phyloP scores from a whole-genome alignment of 2,888 invertebrate genomes.

The Stenichneumon culpator region DNA sequence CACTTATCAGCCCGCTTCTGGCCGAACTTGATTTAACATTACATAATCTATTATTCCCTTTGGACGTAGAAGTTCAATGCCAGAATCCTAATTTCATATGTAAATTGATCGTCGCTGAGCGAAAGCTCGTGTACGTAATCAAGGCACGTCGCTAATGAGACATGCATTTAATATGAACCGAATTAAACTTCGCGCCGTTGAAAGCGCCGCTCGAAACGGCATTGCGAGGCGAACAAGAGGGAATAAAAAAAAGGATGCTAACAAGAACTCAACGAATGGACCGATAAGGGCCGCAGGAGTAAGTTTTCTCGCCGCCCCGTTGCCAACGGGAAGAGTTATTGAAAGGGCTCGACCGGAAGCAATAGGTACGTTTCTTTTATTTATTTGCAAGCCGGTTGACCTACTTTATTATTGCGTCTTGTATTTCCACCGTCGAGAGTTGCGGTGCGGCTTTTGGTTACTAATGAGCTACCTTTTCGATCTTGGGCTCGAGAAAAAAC shows the following conservation, averaged over 20 bases:
- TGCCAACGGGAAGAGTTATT: conserved; percentile 39
- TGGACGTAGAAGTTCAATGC: background rate
- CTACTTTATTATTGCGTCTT: conserved; percentile 49
- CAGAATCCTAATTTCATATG: conserved; percentile 6
- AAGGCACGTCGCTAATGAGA: conserved; percentile 61
- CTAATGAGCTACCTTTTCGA: conserved; percentile 47
- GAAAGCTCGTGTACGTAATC: conserved; percentile 31
- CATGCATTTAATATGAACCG: conserved; percentile 60
- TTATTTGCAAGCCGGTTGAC: conserved; percentile 42
- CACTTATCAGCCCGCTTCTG: background rate
- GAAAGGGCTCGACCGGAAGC: conserved; percentile 39
- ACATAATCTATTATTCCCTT: conserved; percentile 32
- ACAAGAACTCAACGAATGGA: conserved; percentile 47
- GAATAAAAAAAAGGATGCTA: conserved; percentile 31
- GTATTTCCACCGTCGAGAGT: conserved; percentile 26
- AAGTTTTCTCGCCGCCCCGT: conserved; percentile 41
- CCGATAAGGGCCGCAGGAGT: conserved; percentile 54
- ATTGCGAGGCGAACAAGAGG: conserved; percentile 4
- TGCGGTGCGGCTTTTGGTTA: conserved; percentile 22
- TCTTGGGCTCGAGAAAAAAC: conserved; percentile 6
- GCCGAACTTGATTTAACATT: background rate
- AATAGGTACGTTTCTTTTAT: conserved; percentile 52
- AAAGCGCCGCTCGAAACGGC: conserved; percentile 57
- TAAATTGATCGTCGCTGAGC: conserved; percentile 9
- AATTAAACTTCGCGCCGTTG: conserved; percentile 59